Evolutionary conservation across 2,113 vertebrate genomes (phyloP), one percentile per base, ranked within the genome.

Genomic region (Smithornis capensis): DNA sequence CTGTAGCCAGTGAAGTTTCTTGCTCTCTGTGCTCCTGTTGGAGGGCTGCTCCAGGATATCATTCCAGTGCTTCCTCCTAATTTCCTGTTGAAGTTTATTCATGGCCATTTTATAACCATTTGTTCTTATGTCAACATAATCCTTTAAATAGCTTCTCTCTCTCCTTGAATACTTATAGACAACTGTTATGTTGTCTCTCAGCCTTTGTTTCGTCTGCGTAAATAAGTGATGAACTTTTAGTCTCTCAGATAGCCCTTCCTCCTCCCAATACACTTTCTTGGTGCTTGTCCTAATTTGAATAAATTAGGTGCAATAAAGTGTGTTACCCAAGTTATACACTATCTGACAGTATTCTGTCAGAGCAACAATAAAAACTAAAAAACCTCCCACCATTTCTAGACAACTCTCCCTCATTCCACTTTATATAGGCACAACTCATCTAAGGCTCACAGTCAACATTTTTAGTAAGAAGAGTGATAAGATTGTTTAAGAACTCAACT

Each of bases 11-110:
- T 1, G 4, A 79, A 89, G 49, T 35, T 84, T 89, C 83, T 91
- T 87, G 40, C 77, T 91, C 25, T 21, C 40, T 15, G 25, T 78
- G 29, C 53, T 95, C 50, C 65, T 55, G 47, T 82, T 85, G 57
- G 49, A 95, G 23, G 37, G 14, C 40, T 92, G 81, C 37, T 82
- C 57, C 70, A 68, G 62, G 57, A 81, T 89, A 89, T 87, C 64
- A 83, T 93, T 89, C 83, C 49, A 45, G 22, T 0, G 0, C 57
- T 96, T 94, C 83, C 87, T 92, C 57, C 25, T 73, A 79, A 95
- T 92, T 96, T 97, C 81, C 94, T 71, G 49, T 76, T 94, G 71
- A 62, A 83, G 42, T 89, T 93, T 91, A 84, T 82, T 91, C 69
- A 78, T 37, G 49, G 17, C 16, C 37, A 56, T 76, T 87, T 92